These are phyloP conservation scores for Lacerta agilis DNA, from an alignment of 2,797 vertebrate genomes.

Conservation along the genomic window DNA sequence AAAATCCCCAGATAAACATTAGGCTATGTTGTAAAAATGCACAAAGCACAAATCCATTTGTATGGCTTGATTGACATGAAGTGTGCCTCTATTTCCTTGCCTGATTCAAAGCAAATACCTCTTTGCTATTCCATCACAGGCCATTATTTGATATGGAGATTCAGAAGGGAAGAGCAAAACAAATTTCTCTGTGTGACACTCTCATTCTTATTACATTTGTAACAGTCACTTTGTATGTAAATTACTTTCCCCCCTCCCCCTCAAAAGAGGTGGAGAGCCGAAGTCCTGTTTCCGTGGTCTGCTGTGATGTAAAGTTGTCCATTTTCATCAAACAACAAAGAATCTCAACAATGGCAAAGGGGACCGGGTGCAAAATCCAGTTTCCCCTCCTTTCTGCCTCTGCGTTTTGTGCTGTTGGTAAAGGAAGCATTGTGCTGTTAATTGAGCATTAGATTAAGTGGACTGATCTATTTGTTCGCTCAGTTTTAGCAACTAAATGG, in stretches of 20 bases:
- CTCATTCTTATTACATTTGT: constrained; percentile 66
- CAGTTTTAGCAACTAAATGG: constrained; percentile 61
- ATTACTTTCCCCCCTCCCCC: constrained; percentile 46
- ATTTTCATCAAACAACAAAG: constrained; percentile 47
- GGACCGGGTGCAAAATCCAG: not conserved
- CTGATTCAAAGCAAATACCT: constrained; percentile 37
- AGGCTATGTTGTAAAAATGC: constrained; percentile 15
- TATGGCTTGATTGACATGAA: constrained; percentile 22
- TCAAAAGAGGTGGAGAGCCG: constrained; percentile 52
- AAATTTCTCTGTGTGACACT: constrained; percentile 49
- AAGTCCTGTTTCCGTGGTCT: constrained; percentile 48
- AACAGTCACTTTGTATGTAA: constrained; percentile 60
- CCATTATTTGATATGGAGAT: constrained; percentile 39
- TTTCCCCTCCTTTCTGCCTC: constrained; percentile 17
- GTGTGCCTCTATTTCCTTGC: constrained; percentile 4
- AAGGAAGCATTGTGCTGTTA: constrained; percentile 37
- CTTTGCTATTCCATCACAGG: constrained; percentile 22
- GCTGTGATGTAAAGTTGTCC: constrained; percentile 46
- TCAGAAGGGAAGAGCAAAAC: constrained; percentile 45
- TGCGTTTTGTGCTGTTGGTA: constrained; percentile 34
- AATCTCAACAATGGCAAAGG: constrained; percentile 27
- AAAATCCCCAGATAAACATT: constrained; percentile 29
- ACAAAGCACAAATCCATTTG: not conserved
- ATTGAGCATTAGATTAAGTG: constrained; percentile 65
- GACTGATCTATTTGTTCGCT: constrained; percentile 58